Evolutionary conservation across 2,113 vertebrate genomes (phyloP).

Genomic region (Chunga burmeisteri): DNA sequence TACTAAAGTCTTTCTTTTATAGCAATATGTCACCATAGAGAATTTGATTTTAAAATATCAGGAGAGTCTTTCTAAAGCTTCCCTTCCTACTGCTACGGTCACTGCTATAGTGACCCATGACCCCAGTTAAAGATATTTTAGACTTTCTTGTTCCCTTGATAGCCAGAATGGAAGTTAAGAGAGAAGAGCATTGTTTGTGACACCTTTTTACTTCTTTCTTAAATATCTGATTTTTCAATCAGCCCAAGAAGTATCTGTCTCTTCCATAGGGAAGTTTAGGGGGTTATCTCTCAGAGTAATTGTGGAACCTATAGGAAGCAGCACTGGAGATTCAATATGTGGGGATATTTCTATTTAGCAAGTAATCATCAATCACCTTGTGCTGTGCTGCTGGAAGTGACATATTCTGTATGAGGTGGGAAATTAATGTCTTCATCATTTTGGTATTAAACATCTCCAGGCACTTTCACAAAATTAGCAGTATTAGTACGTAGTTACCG

Average conservation of each 20-base stretch:
- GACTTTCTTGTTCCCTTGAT: neutral
- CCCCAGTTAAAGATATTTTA: neutral
- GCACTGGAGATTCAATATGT: neutral
- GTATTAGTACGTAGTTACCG: neutral
- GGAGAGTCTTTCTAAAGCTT: neutral
- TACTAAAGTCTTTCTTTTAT: neutral
- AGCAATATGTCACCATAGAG: neutral
- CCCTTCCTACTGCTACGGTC: neutral
- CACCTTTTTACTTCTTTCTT: neutral
- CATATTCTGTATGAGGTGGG: neutral
- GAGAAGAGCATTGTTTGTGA: neutral
- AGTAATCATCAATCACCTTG: neutral
- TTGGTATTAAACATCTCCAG: neutral
- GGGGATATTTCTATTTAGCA: neutral
- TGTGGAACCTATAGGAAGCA: neutral
- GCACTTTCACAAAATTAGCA: neutral
- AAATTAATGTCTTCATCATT: slow-evolving; percentile 25
- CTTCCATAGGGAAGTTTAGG: neutral
- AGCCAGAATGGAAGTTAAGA: neutral
- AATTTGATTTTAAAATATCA: neutral
- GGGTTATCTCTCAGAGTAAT: neutral
- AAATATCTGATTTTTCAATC: neutral
- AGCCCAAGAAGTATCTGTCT: neutral
- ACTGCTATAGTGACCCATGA: neutral
- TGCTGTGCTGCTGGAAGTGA: neutral